These are phyloP conservation scores for Misgurnus mizolepis DNA, from an alignment of 2,113 vertebrate species.

Conservation along the genomic window DNA sequence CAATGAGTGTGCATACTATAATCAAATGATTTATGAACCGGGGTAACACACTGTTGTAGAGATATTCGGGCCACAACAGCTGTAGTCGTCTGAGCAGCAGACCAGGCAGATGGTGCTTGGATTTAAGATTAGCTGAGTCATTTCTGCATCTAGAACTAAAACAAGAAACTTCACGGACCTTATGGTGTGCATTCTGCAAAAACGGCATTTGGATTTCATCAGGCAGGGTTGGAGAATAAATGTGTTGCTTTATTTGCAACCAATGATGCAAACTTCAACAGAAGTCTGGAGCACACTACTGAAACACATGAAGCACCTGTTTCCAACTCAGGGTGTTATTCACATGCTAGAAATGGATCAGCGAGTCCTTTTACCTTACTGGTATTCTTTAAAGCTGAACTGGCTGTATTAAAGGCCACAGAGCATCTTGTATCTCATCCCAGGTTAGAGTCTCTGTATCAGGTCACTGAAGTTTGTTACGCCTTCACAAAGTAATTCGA, in stretches of 20 bases:
- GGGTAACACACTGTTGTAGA: neutral
- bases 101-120: slow-evolving; percentile 11
- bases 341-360: slow-evolving; percentile 2
- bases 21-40: neutral
- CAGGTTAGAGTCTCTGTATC: slow-evolving; percentile 14
- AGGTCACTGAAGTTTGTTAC: slow-evolving; percentile 31
- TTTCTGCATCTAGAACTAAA: neutral
- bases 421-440: slow-evolving; percentile 27
- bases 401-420: slow-evolving; percentile 18
- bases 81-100: neutral
- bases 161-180: neutral
- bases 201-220: too few species aligned
- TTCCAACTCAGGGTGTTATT: neutral
- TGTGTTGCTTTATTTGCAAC: neutral
- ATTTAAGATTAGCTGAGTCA: slow-evolving; percentile 40
- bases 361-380: neutral
- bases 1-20: neutral
- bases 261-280: neutral
- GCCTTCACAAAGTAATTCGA: slow-evolving; percentile 20
- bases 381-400: neutral
- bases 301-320: neutral
- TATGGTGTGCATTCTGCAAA: too few species aligned
- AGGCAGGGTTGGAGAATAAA: neutral
- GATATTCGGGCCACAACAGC: slow-evolving; percentile 11
- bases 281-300: neutral